These are phyloP conservation scores for Lota lota DNA, from an alignment of 2,113 vertebrate species.

Conservation along the genomic window DNA sequence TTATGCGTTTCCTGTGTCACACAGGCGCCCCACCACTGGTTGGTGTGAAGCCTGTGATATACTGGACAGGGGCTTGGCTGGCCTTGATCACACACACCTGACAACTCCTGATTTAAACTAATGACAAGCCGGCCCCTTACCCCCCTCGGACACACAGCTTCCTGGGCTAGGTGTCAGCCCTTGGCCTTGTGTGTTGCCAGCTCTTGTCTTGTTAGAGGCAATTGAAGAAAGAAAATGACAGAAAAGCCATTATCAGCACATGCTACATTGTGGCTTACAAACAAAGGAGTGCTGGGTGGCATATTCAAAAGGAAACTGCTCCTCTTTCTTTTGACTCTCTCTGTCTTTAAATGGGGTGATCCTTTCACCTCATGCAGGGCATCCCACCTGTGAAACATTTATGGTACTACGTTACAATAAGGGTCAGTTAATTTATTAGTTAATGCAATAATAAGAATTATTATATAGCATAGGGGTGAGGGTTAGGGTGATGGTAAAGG, in stretches of 20 bases:
- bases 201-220: conserved; percentile 54
- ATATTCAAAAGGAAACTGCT: conserved; percentile 13
- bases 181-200: conserved; percentile 37
- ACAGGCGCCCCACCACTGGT: background rate
- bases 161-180: conserved; percentile 29
- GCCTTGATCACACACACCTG: background rate
- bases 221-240: too few species aligned
- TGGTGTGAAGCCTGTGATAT: conserved; percentile 2
- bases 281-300: conserved; percentile 32
- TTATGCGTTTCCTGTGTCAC: background rate
- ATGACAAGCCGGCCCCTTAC: conserved; percentile 35
- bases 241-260: conserved; percentile 62
- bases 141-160: conserved; percentile 21
- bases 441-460: too few species aligned
- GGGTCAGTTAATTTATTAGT: too few species aligned
- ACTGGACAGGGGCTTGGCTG: conserved; percentile 5
- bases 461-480: too few species aligned
- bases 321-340: conserved; percentile 10
- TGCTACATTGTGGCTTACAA: conserved; percentile 34
- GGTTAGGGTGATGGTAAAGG: too few species aligned
- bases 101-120: conserved; percentile 46
- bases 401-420: too few species aligned
- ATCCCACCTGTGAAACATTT: too few species aligned
- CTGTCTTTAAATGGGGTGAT: too few species aligned
- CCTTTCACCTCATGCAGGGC: too few species aligned